phyloP scores from a whole-genome alignment of 2,797 vertebrate species.

The Hypotaenidia philippensis region DNA sequence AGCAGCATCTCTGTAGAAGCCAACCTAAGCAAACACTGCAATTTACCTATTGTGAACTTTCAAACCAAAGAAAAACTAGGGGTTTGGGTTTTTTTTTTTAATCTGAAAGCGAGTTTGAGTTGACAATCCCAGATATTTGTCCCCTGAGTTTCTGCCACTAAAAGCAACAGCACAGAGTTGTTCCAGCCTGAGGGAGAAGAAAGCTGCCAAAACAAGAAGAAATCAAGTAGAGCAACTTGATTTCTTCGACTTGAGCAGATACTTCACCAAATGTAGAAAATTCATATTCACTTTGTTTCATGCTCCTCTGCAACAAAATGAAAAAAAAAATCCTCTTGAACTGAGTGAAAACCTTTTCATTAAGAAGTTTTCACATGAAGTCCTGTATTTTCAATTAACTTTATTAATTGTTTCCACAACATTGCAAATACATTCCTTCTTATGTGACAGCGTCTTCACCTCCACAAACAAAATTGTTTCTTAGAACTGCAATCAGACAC shows the following conservation, averaged over 20 bases:
- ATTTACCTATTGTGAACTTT: background rate
- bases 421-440: background rate
- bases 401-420: background rate
- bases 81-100: background rate
- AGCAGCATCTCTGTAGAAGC: background rate
- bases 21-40: background rate
- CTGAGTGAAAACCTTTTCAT: background rate
- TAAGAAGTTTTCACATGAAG: background rate
- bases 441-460: background rate
- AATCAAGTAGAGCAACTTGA: slow-evolving; percentile 36
- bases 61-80: background rate
- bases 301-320: slow-evolving; percentile 19
- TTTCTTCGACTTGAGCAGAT: slow-evolving; percentile 41
- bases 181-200: slow-evolving; percentile 30
- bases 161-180: background rate
- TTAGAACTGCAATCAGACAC: background rate
- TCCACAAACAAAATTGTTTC: background rate
- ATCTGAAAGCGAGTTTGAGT: background rate
- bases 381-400: background rate
- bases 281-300: slow-evolving; percentile 24
- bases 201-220: slow-evolving; percentile 41
- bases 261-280: slow-evolving; percentile 57
- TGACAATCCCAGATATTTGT: background rate
- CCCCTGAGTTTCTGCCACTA: background rate
- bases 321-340: background rate